These are phyloP conservation scores for Rosalia funebris DNA, from an alignment of 2,888 invertebrate genomes.

Conservation along the genomic window DNA sequence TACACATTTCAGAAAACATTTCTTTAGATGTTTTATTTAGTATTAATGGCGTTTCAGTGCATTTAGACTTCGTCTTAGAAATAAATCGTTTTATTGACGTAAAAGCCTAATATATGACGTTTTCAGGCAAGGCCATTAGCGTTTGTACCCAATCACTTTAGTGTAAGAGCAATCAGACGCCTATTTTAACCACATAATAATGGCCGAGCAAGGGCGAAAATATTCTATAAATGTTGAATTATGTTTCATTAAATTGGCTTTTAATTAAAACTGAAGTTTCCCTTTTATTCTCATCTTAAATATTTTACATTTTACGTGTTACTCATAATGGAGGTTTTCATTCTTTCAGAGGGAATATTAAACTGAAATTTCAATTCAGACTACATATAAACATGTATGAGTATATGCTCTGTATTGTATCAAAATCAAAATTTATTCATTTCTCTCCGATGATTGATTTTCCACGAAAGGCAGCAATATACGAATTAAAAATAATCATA, in stretches of 20 bases:
- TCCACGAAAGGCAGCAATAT: no score
- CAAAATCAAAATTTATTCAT: no score
- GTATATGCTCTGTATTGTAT: no score
- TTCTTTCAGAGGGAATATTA: no score
- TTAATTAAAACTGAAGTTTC: not conserved
- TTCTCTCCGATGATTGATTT: no score
- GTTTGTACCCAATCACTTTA: not conserved
- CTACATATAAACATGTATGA: no score
- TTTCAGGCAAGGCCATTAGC: not conserved
- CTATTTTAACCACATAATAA: not conserved
- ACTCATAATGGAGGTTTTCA: no score
- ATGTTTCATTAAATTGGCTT: not conserved
- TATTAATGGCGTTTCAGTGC: not conserved
- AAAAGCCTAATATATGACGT: not conserved
- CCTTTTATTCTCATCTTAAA: no score
- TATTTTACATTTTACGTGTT: no score
- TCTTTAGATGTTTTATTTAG: not conserved
- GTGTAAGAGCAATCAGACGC: not conserved
- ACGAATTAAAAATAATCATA: no score
- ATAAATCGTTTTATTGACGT: not conserved
- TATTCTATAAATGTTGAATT: not conserved
- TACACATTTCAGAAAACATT: no score
- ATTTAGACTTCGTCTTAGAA: not conserved
- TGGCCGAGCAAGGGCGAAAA: not conserved
- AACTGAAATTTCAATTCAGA: no score